Evolutionary conservation across 2,113 vertebrate genomes (phyloP), one percentile per base, ranked within the genome.

Genomic region (Eurystomus gularis): DNA sequence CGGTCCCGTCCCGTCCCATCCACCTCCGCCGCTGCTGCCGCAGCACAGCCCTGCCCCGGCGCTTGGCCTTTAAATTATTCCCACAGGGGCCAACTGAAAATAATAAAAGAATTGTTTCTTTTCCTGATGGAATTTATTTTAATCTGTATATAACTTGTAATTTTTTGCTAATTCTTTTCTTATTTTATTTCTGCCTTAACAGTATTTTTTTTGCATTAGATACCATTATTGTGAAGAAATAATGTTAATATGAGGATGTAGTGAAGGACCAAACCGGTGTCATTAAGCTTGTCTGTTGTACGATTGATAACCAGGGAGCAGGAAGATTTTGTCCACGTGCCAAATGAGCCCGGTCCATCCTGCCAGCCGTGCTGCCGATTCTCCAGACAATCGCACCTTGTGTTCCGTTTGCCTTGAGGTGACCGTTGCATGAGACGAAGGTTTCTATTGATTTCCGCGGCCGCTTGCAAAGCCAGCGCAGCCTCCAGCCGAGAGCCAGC

Each of bases 261-360:
- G 99, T 98, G 98, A 99, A 99, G 99, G 99, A 99, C 99, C 99
- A 99, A 99, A 99, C 97, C 98, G 81, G 97, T 98, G 98, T 98
- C 90, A 97, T 97, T 70, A 96, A 97, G 98, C 98, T 96, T 98
- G 98, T 98, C 13, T 64, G 61, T 28, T 40, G 61, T 39, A 17
- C 15, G 60, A 26, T 26, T 25, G 60, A 20, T 35, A 14, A 14
- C n/a, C 58, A 35, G 58, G n/a, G 58, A 61, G 58, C 21, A 24
- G 58, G 58, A 24, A 60, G 58, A 13, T 60, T 21, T 24, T 37
- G 58, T 23, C 58, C n/a, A 35, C n/a, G 58, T 60, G n/a, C 58
- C 33, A 60, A 60, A 60, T 10, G n/a, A 20, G 33, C 57, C 57
- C 11, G 33, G 7, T n/a, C 57, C 20, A 9, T 35, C n/a, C 58